A percentile compares a stretch with the other conserved stretches of the same genome.
These are phyloP conservation scores for Sternotherus odoratus DNA, from an alignment of 2,797 vertebrate genomes.

Conservation along the genomic window DNA sequence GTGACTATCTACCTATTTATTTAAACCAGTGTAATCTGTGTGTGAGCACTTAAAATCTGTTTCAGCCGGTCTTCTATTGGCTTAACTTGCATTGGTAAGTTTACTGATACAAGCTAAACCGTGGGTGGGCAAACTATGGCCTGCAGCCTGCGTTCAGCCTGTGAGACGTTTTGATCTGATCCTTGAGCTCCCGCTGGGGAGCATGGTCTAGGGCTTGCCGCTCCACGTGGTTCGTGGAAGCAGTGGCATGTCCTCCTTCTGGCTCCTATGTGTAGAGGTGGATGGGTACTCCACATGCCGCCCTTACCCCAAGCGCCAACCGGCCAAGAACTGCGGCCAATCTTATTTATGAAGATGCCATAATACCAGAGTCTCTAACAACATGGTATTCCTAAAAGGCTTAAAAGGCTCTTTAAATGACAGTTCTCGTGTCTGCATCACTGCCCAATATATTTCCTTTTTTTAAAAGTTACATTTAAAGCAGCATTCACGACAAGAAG, in stretches of 20 bases:
- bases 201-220: too few relatives aligned
- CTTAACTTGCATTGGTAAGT: background rate
- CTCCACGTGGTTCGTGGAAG: too few relatives aligned
- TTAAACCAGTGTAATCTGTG: background rate
- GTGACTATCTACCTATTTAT: background rate
- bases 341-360: background rate
- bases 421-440: fast-evolving
- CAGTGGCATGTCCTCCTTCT: too few relatives aligned
- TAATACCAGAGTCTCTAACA: background rate
- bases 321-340: too few relatives aligned
- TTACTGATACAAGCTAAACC: background rate
- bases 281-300: too few relatives aligned
- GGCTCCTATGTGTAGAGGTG: too few relatives aligned
- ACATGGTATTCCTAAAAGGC: background rate
- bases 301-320: too few relatives aligned
- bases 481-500: background rate
- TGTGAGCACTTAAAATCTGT: background rate
- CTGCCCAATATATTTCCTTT: background rate
- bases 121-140: too few relatives aligned
- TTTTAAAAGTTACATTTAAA: background rate
- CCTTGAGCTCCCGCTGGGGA: too few relatives aligned
- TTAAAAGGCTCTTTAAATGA: background rate
- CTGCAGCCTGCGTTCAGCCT: fast-evolving
- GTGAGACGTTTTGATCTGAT: too few relatives aligned
- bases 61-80: background rate